phyloP scores from a whole-genome alignment of 2,797 vertebrate species.

The Enteromius mattozi region DNA sequence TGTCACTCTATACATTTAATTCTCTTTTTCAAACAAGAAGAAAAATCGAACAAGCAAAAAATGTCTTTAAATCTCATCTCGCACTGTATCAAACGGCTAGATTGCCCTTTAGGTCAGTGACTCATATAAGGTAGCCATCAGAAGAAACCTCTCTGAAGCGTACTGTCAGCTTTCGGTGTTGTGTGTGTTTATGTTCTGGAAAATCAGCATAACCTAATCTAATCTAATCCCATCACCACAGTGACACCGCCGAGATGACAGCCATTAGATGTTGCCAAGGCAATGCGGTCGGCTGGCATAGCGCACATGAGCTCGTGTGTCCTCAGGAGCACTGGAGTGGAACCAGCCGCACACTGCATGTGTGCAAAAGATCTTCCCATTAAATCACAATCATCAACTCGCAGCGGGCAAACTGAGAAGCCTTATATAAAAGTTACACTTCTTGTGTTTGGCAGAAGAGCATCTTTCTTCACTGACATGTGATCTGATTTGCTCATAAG shows the following conservation, averaged over 20 bases:
- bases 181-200: conserved; percentile 29
- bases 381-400: conserved; percentile 1
- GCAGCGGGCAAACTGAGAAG: conserved; percentile 3
- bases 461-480: neutral
- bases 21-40: neutral
- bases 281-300: conserved; percentile 31
- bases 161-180: neutral
- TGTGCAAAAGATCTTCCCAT: conserved; percentile 8
- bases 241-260: conserved; percentile 47
- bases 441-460: neutral
- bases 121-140: neutral
- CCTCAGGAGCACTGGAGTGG: conserved; percentile 53
- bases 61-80: neutral
- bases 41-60: neutral
- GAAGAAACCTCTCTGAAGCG: neutral
- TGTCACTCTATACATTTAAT: neutral
- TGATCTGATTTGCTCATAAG: conserved; percentile 21
- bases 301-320: conserved; percentile 26
- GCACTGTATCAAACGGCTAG: neutral
- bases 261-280: conserved; percentile 59
- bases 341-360: conserved; percentile 41
- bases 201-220: conserved; percentile 59
- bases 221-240: conserved; percentile 62
- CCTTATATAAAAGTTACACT: conserved; percentile 6
- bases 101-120: conserved; percentile 17